Percentiles rank a stretch among this genome's conserved stretches.
Conservation (phyloP, 35 echinoderm and acorn worm species). For the Amphiura filiformis region DNA sequence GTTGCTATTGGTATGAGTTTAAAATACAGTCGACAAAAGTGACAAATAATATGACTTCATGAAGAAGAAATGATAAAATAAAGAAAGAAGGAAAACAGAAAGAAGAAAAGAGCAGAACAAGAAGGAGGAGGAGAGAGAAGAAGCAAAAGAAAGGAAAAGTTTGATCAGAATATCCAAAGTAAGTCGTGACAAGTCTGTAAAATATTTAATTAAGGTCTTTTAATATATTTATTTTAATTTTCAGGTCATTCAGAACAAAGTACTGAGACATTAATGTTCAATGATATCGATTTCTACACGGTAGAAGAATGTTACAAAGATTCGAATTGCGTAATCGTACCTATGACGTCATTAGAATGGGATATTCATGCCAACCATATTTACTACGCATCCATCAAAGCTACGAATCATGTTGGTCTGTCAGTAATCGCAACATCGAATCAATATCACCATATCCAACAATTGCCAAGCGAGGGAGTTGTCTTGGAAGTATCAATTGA, state of each 20-base stretch:
- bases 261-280: neutral
- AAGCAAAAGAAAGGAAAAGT: too few species aligned
- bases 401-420: slow-evolving; percentile 27
- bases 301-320: too few species aligned
- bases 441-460: slow-evolving; percentile 20
- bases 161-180: too few species aligned
- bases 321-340: neutral
- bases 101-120: too few species aligned
- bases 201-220: neutral
- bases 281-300: too few species aligned
- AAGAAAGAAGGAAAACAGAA: too few species aligned
- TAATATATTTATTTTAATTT: neutral
- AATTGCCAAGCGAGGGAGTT: neutral
- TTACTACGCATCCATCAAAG: slow-evolving; percentile 46
- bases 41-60: too few species aligned
- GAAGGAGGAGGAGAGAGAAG: too few species aligned
- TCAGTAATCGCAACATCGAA: neutral
- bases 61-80: too few species aligned
- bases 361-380: slow-evolving; percentile 39
- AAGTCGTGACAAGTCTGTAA: too few species aligned
- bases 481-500: slow-evolving; percentile 26
- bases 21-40: too few species aligned
- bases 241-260: neutral
- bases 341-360: neutral
- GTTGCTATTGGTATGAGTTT: too few species aligned